Conservation (phyloP, 2,113 vertebrate species). For the Gnathonemus longibarbis region DNA sequence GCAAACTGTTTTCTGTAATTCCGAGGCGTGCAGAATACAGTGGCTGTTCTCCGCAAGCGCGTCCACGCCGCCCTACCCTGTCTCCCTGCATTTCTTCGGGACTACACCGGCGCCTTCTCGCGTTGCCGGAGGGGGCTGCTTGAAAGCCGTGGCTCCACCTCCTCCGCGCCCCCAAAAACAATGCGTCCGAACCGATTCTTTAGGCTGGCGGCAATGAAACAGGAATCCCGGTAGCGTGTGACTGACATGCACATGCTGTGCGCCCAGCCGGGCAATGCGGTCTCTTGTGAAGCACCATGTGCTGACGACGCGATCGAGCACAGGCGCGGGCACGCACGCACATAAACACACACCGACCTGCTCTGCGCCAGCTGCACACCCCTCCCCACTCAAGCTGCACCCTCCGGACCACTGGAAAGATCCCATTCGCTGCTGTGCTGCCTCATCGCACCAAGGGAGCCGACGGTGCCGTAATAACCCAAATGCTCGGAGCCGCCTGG, state of each 20-base stretch:
- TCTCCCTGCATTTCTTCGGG: conserved; percentile 15
- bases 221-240: conserved; percentile 22
- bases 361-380: conserved; percentile 38
- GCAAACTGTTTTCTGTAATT: background rate
- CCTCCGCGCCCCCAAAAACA: conserved; percentile 17
- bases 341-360: conserved; percentile 47
- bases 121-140: conserved; percentile 13
- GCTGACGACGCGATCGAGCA: background rate
- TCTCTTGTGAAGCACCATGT: background rate
- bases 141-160: conserved; percentile 20
- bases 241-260: background rate
- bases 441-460: conserved; percentile 38
- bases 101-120: background rate
- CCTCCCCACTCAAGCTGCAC: conserved; percentile 32
- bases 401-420: conserved; percentile 36
- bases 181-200: background rate
- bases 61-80: background rate
- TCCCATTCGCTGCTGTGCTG: conserved; percentile 29
- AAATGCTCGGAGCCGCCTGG: conserved; percentile 27
- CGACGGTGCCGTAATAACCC: conserved; percentile 35
- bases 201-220: background rate
- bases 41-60: background rate
- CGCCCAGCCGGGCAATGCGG: background rate
- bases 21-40: background rate
- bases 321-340: conserved; percentile 6